Conservation (phyloP, 1,140 invertebrate species). For the Sipha flava region DNA sequence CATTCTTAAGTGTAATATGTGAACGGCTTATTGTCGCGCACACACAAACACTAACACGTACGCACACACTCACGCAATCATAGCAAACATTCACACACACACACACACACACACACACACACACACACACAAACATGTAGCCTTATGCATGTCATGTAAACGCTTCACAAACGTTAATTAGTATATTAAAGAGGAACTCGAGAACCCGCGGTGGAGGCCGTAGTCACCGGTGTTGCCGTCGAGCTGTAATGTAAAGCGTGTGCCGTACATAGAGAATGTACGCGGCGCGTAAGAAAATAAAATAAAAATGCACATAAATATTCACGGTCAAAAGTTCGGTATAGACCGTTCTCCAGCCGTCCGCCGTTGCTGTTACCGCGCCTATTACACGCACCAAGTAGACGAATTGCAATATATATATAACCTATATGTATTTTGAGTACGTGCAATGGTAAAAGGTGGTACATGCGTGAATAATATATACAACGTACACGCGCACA, state of each 20-base stretch:
- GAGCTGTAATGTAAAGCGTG: no score
- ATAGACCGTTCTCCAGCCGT: not conserved
- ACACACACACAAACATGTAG: no score
- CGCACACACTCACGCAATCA: no score
- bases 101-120: no score
- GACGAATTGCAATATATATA: no score
- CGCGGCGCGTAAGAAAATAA: not conserved
- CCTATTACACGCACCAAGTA: no score
- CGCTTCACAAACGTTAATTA: conserved; percentile 5
- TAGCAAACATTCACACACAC: no score
- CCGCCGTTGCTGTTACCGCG: no score
- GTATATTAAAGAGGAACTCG: not conserved
- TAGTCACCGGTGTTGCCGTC: no score
- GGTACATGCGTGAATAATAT: not conserved
- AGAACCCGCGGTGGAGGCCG: not conserved
- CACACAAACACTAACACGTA: not conserved
- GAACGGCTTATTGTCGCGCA: not conserved
- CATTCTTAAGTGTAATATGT: not conserved
- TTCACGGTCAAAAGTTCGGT: not conserved
- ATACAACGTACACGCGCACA: not conserved
- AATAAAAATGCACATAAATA: not conserved
- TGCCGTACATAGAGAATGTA: not conserved
- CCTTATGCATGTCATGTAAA: conserved; percentile 1
- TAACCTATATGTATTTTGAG: no score
- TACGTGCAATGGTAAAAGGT: no score